Base-by-base conservation (phyloP, 2,797 vertebrate genomes). In the Mormyrops attenuatus region DNA sequence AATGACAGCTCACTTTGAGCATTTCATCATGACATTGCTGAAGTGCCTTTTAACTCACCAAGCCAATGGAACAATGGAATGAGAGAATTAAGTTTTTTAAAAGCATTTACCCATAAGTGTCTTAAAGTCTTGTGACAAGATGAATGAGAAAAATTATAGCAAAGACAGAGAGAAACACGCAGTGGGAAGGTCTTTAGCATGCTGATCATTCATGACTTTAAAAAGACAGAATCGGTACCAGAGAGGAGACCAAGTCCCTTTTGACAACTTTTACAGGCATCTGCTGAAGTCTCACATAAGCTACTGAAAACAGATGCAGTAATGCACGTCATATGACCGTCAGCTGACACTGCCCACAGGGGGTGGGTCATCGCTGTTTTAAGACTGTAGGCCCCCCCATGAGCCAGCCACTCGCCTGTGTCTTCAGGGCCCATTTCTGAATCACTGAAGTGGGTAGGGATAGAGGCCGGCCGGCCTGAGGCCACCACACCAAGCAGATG, bases 401-500 rank as follows among this genome's bases (percentile, higher is more conserved):
- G 89, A 91, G 0, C 8, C 26, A 91, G 89, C n/a, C 69, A 92
- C 91, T 92, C 89, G 80, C 91, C 88, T 63, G 90, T 91, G 91
- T 94, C 94, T 92, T 95, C 73, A 94, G 94, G 93, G 94, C 94
- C 92, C 57, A 50, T 93, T 96, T 96, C 95, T 93, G 91, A 95
- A 93, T 96, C 95, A 96, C 90, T 95, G 95, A 95, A 95, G 95
- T 95, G 95, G 92, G 93, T 95, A 90, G 90, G 88, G 86, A 88
- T 88, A 85, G 80, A 89, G 84, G 92, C 77, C 82, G 41, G 92
- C 91, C 91, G 93, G 93, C 93, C 91, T 91, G 91, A 87, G 53
- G 94, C 94, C 93, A 89, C 91, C 93, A 94, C 94, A 95, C 95
- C 94, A 95, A 96, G 96, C 97, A 98, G 97, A 97, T 98, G 97